phyloP scores from a whole-genome alignment of 1,140 invertebrate genomes.

The Stegodyphus dumicola region DNA sequence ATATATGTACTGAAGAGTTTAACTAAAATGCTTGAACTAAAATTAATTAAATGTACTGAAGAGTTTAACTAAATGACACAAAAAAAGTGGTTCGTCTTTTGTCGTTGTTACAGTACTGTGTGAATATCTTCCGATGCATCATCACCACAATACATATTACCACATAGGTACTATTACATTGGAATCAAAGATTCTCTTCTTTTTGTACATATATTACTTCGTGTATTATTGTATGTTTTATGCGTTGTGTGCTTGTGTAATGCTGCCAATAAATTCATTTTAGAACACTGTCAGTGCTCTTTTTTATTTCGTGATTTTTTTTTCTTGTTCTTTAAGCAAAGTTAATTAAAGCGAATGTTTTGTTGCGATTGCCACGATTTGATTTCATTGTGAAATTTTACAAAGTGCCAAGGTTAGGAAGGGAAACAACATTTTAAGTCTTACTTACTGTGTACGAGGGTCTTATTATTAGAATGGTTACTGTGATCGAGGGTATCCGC shows the following conservation, averaged over 20 bases:
- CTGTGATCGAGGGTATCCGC: too few species aligned
- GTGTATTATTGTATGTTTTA: conserved; percentile 59
- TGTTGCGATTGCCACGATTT: too few species aligned
- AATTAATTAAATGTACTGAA: conserved; percentile 6
- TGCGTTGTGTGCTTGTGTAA: conserved; percentile 52
- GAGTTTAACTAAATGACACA: neutral
- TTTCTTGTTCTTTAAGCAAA: too few species aligned
- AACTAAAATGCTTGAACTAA: neutral
- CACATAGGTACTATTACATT: conserved; percentile 6
- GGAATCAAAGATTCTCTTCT: conserved; percentile 38
- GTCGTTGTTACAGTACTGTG: conserved; percentile 41
- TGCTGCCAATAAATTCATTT: conserved; percentile 60
- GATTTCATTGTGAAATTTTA: too few species aligned
- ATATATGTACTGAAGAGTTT: conserved; percentile 21
- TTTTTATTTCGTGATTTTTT: too few species aligned
- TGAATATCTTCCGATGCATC: conserved; percentile 52
- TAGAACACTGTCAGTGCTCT: conserved; percentile 23
- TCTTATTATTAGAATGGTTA: too few species aligned
- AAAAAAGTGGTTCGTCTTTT: conserved; percentile 8
- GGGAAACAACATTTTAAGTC: too few species aligned
- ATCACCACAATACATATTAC: conserved; percentile 26
- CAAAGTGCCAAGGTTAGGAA: too few species aligned
- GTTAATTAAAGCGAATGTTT: too few species aligned
- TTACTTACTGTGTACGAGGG: too few species aligned
- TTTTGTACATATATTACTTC: conserved; percentile 53